These are phyloP conservation scores for Psilopogon haemacephalus DNA, from an alignment of 2,113 vertebrate genomes.

Conservation along the genomic window DNA sequence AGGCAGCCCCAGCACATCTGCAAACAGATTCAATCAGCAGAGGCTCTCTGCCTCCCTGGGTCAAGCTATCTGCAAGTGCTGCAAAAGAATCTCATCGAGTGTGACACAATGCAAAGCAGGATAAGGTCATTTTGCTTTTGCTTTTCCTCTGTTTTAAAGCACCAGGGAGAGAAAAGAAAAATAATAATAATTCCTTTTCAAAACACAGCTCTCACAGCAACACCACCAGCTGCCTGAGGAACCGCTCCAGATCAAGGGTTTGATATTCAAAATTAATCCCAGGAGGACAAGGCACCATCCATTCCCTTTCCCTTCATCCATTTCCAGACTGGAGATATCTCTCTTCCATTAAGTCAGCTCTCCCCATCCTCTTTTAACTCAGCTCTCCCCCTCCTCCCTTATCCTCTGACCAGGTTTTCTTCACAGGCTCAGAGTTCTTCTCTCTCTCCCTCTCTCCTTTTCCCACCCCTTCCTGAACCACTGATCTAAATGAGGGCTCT, in stretches of 20 bases:
- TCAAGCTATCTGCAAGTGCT: conserved; percentile 45
- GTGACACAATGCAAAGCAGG: conserved; percentile 44
- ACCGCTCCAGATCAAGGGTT: conserved; percentile 14
- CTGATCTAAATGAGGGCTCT: conserved; percentile 3
- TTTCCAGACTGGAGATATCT: conserved; percentile 47
- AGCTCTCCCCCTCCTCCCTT: not conserved
- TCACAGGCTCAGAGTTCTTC: conserved; percentile 11
- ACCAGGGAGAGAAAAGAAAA: not conserved
- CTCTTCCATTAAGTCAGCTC: conserved; percentile 30
- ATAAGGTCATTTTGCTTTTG: conserved; percentile 61
- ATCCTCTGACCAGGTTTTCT: not conserved
- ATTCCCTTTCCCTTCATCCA: conserved; percentile 14
- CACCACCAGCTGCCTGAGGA: conserved; percentile 40
- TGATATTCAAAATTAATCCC: conserved; percentile 59
- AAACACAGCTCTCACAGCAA: conserved; percentile 38
- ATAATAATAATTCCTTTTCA: conserved; percentile 28
- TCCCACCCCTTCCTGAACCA: not conserved
- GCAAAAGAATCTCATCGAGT: conserved; percentile 41
- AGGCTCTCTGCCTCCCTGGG: conserved; percentile 62
- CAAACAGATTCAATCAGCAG: conserved; percentile 75
- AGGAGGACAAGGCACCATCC: not conserved
- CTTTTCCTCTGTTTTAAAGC: conserved; percentile 46
- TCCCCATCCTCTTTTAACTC: too few relatives aligned
- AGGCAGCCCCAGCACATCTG: conserved; percentile 61
- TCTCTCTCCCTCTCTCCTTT: not conserved